A percentile compares a stretch with the other conserved stretches of the same genome.
These are phyloP conservation scores for Eidolon dupreanum DNA, from an alignment of 2,797 vertebrate species.

Conservation along the genomic window DNA sequence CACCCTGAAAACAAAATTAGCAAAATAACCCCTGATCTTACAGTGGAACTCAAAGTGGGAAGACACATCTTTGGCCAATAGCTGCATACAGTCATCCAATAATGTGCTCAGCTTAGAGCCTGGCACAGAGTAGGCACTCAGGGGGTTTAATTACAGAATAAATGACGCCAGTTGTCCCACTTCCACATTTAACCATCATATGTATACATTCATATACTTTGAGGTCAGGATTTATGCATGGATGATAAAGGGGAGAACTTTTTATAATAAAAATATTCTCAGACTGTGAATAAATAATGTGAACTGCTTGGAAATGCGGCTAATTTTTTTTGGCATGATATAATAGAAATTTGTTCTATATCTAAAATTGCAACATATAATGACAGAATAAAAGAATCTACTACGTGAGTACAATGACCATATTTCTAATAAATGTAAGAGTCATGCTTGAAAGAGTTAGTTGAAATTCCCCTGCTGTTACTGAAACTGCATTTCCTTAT, in stretches of 20 bases:
- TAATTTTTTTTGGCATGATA: slow-evolving; percentile 24
- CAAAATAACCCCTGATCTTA: background rate
- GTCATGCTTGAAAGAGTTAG: background rate
- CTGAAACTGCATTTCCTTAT: slow-evolving; percentile 30
- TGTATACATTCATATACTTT: background rate
- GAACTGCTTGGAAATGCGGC: slow-evolving; percentile 3
- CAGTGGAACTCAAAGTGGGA: background rate
- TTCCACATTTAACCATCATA: background rate
- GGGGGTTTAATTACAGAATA: background rate
- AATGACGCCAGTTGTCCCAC: background rate
- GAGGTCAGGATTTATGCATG: background rate
- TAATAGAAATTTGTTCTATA: slow-evolving; percentile 39
- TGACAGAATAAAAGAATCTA: slow-evolving; percentile 49
- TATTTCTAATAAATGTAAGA: slow-evolving; percentile 30
- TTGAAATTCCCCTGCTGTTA: slow-evolving; percentile 1
- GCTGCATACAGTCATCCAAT: background rate
- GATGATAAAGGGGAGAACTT: background rate
- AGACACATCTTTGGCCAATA: background rate
- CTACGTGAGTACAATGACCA: slow-evolving; percentile 7
- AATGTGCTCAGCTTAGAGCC: background rate
- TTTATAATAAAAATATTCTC: slow-evolving; percentile 11
- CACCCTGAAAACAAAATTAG: background rate
- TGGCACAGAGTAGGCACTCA: background rate
- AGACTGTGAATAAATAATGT: slow-evolving; percentile 11
- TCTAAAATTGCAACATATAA: slow-evolving; percentile 26